Conservation (phyloP, 2,888 invertebrate species). For the Diaperis boleti region DNA sequence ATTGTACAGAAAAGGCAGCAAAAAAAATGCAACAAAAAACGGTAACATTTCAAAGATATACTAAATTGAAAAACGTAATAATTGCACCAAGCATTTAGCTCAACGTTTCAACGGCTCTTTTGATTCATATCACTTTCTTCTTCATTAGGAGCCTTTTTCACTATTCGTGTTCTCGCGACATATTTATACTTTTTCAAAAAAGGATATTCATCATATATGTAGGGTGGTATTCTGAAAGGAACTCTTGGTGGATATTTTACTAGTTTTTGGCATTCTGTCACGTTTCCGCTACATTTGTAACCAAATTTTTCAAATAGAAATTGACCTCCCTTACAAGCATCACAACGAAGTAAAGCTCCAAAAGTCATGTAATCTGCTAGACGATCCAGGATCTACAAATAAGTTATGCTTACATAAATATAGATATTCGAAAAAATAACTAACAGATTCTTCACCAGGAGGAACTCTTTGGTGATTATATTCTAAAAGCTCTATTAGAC, state of each 20-base stretch:
- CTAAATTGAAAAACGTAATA: no score
- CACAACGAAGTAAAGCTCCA: conserved; percentile 83
- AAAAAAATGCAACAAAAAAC: no score
- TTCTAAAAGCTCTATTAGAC: no score
- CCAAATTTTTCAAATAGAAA: conserved; percentile 77
- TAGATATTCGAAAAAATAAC: no score
- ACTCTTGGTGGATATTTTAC: conserved; percentile 77
- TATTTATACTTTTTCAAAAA: conserved; percentile 75
- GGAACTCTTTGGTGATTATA: no score
- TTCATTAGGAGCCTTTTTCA: conserved; percentile 68
- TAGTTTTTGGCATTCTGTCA: conserved; percentile 84
- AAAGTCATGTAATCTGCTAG: conserved; percentile 90
- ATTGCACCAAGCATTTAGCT: no score
- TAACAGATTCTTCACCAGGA: no score
- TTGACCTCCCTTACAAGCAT: conserved; percentile 83
- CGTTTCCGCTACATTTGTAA: conserved; percentile 81
- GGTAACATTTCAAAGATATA: no score
- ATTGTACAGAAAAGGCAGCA: no score
- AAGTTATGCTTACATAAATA: no score
- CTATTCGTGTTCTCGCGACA: conserved; percentile 70
- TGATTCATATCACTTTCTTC: neutral
- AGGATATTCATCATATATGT: conserved; percentile 69
- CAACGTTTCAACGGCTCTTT: no score
- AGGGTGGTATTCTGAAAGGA: conserved; percentile 77
- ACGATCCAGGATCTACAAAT: conserved; percentile 82